Evolutionary conservation across 1,140 invertebrate genomes (phyloP), one percentile per base, ranked within the genome.

Genomic region (Mizuhopecten yessoensis): DNA sequence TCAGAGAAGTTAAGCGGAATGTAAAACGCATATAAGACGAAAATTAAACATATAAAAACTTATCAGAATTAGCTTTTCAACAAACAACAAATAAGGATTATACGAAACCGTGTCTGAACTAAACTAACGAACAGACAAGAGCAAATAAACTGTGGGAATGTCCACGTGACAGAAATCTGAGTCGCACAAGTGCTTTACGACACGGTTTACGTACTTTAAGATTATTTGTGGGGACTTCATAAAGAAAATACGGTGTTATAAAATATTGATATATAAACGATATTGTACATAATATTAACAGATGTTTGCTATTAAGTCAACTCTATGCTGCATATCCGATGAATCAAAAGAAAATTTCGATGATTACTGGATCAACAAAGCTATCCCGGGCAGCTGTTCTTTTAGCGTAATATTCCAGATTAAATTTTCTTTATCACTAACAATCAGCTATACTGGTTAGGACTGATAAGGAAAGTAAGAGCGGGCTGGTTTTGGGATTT

Each of bases 221-320:
- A 75, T 75, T 75, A 75, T 29, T 75, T 75, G 36, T 75, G 57
- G 17, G n/a, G 57, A 75, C 17, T 75, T 75, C 57, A 29, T 75
- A 75, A 75, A 75, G 57, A 75, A 75, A 75, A 75, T 75, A 75
- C 57, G 5, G 57, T 75, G 57, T 75, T 75, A 17, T 9, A 75
- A 29, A 75, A 75, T 75, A 75, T 75, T 75, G n/a, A 75, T 75
- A 75, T 75, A 75, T 29, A 75, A 75, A 75, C 57, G 17, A 75
- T 75, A 75, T 75, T 17, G 17, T 17, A 75, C n/a, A 75, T 29
- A 75, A 75, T 75, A 75, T 75, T 75, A 75, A 75, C 57, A 75
- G 57, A 75, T 75, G 57, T 75, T 75, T 75, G 57, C 23, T 75
- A 75, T 75, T 29, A 75, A 75, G 57, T 75, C 5, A 75, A 75